phyloP scores from a whole-genome alignment of 2,888 invertebrate genomes.

The Podotricha telesiphe region DNA sequence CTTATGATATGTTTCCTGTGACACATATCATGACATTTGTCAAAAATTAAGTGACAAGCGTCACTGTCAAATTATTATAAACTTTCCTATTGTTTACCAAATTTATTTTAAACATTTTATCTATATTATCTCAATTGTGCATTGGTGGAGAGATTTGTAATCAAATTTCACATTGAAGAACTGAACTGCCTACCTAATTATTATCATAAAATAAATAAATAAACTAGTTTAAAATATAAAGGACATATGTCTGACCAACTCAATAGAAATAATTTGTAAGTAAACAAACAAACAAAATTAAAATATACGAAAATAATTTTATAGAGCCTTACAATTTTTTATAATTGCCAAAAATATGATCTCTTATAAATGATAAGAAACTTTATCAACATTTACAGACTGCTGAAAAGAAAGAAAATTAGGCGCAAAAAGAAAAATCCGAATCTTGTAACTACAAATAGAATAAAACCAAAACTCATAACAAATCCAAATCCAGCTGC shows the following conservation, averaged over 20 bases:
- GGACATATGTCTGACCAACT: background rate
- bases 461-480: background rate
- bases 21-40: background rate
- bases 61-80: slow-evolving; percentile 5
- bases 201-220: too few relatives aligned
- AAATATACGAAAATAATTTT: background rate
- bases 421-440: slow-evolving; percentile 17
- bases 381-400: background rate
- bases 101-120: too few relatives aligned
- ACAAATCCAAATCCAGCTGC: slow-evolving; percentile 7
- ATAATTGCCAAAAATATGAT: too few relatives aligned
- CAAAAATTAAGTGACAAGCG: background rate
- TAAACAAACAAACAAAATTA: background rate
- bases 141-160: too few relatives aligned
- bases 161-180: too few relatives aligned
- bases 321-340: too few relatives aligned
- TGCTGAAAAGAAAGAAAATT: slow-evolving; percentile 8
- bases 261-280: background rate
- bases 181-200: background rate
- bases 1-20: slow-evolving; percentile 1
- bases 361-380: background rate
- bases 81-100: too few relatives aligned
- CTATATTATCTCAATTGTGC: too few relatives aligned
- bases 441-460: background rate
- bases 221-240: background rate